Evolutionary conservation across 2,797 vertebrate species (phyloP).

Genomic region (Sciurus carolinensis): DNA sequence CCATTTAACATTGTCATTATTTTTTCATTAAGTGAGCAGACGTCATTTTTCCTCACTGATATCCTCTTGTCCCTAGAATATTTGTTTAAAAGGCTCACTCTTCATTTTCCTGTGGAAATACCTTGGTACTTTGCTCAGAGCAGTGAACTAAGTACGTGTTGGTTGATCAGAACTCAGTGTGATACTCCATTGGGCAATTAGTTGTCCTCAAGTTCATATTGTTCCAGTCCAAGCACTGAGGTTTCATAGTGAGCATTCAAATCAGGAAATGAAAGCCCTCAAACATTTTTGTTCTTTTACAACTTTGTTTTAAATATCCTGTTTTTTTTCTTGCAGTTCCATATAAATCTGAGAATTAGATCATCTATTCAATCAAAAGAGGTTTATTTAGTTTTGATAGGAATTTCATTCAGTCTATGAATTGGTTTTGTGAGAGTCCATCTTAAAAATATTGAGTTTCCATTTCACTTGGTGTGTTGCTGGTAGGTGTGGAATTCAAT

Average conservation of each 20-base stretch:
- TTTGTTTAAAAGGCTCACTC: not conserved
- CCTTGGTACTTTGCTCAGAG: not conserved
- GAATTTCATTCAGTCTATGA: not conserved
- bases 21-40: not conserved
- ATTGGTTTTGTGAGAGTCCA: not conserved
- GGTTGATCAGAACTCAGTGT: not conserved
- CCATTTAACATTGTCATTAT: not conserved
- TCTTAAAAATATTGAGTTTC: not conserved
- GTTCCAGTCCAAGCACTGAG: accelerated
- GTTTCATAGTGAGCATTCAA: not conserved
- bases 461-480: not conserved
- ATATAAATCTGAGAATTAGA: not conserved
- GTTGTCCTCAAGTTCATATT: not conserved
- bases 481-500: not conserved
- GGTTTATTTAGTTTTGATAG: not conserved
- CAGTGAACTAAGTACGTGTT: accelerated
- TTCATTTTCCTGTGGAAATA: not conserved
- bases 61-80: not conserved
- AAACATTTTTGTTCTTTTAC: not conserved
- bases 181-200: not conserved
- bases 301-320: not conserved
- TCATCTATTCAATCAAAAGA: not conserved
- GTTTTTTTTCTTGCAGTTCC: not conserved
- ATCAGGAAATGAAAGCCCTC: not conserved
- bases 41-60: not conserved